Evolutionary conservation across 2,113 vertebrate genomes (phyloP).

Genomic region (Microcebus ravelobensis): DNA sequence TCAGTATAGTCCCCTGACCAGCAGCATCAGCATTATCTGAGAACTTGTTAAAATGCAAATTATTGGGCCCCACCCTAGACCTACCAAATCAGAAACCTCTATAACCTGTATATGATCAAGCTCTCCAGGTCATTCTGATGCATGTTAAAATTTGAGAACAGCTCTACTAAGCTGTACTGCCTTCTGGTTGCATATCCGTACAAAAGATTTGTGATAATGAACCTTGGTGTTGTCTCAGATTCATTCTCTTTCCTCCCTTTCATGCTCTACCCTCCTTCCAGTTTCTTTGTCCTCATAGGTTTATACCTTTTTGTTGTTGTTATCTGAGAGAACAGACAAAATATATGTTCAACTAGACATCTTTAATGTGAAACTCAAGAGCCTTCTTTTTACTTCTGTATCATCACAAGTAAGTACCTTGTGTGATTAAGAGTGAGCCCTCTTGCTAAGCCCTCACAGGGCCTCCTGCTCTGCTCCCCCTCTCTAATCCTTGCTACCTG

Average conservation of each 20-base stretch:
- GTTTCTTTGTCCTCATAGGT: constrained; percentile 31
- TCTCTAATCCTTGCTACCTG: constrained; percentile 57
- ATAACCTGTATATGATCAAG: background rate
- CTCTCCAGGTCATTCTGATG: background rate
- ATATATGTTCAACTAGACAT: constrained; percentile 30
- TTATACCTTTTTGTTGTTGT: constrained; percentile 38
- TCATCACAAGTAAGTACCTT: background rate
- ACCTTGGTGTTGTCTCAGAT: background rate
- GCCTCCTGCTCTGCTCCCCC: background rate
- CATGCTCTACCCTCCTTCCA: background rate
- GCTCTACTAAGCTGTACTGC: background rate
- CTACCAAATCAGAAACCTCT: background rate
- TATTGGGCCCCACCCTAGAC: background rate
- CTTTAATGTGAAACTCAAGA: constrained; percentile 22
- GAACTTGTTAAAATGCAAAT: constrained; percentile 34
- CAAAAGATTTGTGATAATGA: background rate
- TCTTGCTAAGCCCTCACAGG: background rate
- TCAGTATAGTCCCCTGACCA: background rate
- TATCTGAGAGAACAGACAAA: constrained; percentile 26
- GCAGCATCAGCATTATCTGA: background rate
- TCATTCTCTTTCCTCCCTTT: background rate
- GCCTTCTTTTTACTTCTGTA: background rate
- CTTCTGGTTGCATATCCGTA: background rate
- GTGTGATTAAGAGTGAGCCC: background rate
- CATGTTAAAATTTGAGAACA: constrained; percentile 6